Evolutionary conservation across 2,888 invertebrate species (phyloP).

Genomic region (Steinernema hermaphroditum): DNA sequence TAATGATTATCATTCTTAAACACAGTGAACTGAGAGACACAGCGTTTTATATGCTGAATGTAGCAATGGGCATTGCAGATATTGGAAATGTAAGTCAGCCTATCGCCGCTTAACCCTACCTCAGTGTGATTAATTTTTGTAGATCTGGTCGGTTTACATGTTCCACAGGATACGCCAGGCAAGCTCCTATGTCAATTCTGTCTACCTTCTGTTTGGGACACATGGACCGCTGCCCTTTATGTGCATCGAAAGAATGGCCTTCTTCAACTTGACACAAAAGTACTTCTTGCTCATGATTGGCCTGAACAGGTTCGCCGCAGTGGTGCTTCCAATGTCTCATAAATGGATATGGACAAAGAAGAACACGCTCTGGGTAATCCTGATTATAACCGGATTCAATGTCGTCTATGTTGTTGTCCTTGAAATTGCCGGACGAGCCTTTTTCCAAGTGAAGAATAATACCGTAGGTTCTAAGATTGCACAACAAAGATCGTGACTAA

Average conservation of each 20-base stretch:
- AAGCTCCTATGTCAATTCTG: not conserved
- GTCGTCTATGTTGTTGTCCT: too few relatives aligned
- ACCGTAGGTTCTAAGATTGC: too few relatives aligned
- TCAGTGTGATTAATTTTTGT: too few relatives aligned
- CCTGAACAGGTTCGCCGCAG: not conserved
- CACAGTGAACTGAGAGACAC: not conserved
- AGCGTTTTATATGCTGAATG: conserved; percentile 3
- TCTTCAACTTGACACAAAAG: not conserved
- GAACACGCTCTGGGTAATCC: too few relatives aligned
- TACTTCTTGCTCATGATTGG: not conserved
- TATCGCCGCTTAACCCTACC: too few relatives aligned
- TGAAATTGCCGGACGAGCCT: too few relatives aligned
- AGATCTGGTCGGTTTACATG: not conserved
- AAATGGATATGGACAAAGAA: not conserved
- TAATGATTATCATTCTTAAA: not conserved
- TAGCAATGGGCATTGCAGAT: not conserved
- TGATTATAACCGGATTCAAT: too few relatives aligned
- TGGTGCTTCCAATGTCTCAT: not conserved
- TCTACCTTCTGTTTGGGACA: not conserved
- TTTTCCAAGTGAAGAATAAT: too few relatives aligned
- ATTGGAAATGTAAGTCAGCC: not conserved
- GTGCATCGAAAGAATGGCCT: not conserved
- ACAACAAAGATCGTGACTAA: too few relatives aligned
- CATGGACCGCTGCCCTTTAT: not conserved
- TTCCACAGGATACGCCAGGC: not conserved